Percentiles rank a stretch among this genome's conserved stretches.
Conservation (phyloP, 2,113 vertebrate genomes). For the Esox niger region DNA sequence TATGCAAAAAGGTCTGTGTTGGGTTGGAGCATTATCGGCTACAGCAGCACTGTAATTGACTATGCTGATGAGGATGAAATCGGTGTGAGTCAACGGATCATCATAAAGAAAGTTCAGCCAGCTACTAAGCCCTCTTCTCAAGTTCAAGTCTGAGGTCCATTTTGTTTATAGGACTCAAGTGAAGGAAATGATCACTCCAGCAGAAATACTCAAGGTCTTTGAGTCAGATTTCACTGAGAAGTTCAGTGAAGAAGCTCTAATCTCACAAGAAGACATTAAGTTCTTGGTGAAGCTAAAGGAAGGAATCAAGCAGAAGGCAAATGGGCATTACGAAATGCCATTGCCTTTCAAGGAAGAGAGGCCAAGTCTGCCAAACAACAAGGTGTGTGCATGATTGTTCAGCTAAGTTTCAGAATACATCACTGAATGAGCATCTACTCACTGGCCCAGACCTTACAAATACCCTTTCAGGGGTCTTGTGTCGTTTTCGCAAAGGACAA, state of each 20-base stretch:
- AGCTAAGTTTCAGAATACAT: neutral
- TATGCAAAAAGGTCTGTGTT: conserved; percentile 16
- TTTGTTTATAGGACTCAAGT: neutral
- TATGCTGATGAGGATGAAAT: too few relatives aligned
- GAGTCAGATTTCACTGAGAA: conserved; percentile 5
- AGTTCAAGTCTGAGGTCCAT: neutral
- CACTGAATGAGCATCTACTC: neutral
- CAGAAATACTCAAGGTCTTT: neutral
- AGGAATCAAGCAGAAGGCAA: neutral
- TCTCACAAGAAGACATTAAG: conserved; percentile 20
- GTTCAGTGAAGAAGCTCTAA: neutral
- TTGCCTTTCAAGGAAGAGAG: neutral
- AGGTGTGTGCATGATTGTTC: neutral
- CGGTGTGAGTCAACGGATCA: conserved; percentile 15
- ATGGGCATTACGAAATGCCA: neutral
- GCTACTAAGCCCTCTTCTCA: neutral
- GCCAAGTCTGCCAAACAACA: neutral
- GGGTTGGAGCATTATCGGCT: conserved; percentile 25
- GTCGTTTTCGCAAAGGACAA: neutral
- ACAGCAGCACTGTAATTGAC: neutral
- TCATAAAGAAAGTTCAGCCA: neutral
- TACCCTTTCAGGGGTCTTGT: neutral
- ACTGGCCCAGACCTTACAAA: neutral
- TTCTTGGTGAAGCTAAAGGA: neutral
- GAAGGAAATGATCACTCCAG: neutral